phyloP scores from a whole-genome alignment of 2,797 vertebrate species.

The Dicrostonyx torquatus region DNA sequence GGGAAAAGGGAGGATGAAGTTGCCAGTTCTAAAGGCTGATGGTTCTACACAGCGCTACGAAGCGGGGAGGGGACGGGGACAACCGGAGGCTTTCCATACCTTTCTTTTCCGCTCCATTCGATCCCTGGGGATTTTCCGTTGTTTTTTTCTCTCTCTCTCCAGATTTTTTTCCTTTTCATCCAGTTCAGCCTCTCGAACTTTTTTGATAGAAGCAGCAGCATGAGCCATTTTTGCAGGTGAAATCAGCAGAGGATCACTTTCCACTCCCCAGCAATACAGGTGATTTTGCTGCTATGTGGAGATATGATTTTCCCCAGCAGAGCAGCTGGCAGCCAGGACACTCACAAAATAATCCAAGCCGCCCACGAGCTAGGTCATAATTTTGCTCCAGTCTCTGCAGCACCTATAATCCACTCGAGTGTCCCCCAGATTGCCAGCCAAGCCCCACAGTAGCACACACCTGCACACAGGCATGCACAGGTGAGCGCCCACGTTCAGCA shows the following conservation, averaged over 20 bases:
- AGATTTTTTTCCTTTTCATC: constrained; percentile 92
- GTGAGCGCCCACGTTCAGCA: constrained; percentile 31
- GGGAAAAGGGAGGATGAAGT: constrained; percentile 4
- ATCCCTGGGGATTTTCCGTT: constrained; percentile 92
- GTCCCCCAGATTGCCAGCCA: constrained; percentile 6
- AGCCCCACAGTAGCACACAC: constrained; percentile 53
- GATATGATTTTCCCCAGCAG: constrained; percentile 75
- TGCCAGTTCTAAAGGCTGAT: neutral
- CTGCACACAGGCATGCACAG: constrained; percentile 32
- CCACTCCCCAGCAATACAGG: constrained; percentile 79
- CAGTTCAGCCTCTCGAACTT: constrained; percentile 93
- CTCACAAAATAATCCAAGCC: constrained; percentile 80
- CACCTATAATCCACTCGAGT: constrained; percentile 73
- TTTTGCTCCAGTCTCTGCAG: constrained; percentile 83
- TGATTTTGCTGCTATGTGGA: constrained; percentile 66
- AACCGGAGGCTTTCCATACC: constrained; percentile 87
- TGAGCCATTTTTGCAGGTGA: constrained; percentile 92
- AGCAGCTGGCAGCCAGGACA: constrained; percentile 79
- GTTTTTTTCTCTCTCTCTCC: constrained; percentile 92
- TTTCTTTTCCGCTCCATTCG: constrained; percentile 96
- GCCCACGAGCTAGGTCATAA: constrained; percentile 82
- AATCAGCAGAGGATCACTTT: constrained; percentile 61
- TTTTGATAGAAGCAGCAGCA: constrained; percentile 97
- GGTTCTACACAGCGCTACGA: neutral
- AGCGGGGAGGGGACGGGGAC: neutral